These are phyloP conservation scores for Isaurus tuberculatus DNA, from an alignment of 92 coral and sea anemone genomes.

Conservation along the genomic window DNA sequence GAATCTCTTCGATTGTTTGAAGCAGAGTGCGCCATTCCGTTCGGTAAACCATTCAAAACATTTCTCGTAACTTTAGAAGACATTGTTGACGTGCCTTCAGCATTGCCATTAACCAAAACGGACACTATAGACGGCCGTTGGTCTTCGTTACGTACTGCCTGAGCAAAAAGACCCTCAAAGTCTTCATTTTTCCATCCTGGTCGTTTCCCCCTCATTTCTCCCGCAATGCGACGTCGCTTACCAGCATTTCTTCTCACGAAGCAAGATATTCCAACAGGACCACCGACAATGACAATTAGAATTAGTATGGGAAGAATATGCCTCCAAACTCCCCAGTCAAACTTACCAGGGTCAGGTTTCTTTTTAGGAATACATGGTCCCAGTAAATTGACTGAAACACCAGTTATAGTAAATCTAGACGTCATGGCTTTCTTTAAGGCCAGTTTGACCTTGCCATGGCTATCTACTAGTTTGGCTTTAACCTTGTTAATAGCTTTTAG, in stretches of 20 bases:
- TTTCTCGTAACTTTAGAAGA: slow-evolving; percentile 13
- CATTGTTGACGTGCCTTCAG: slow-evolving; percentile 48
- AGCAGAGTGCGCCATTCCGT: slow-evolving; percentile 1
- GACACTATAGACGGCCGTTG: slow-evolving; percentile 71
- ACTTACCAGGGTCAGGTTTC: slow-evolving; percentile 36
- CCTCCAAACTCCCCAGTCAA: slow-evolving; percentile 77
- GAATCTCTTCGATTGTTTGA: slow-evolving; percentile 5
- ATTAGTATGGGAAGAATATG: slow-evolving; percentile 71
- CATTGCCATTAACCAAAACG: slow-evolving; percentile 51
- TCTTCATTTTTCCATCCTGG: slow-evolving; percentile 55
- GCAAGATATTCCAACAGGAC: slow-evolving; percentile 77
- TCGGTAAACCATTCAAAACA: background rate
- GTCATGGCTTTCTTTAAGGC: slow-evolving; percentile 66
- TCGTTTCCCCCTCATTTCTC: slow-evolving; percentile 16
- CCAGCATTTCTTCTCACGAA: slow-evolving; percentile 54
- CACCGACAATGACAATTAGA: slow-evolving; percentile 70
- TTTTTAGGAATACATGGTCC: slow-evolving; percentile 66
- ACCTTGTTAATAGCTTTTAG: slow-evolving; percentile 43
- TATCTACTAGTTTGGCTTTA: slow-evolving; percentile 44
- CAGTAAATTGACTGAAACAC: slow-evolving; percentile 58
- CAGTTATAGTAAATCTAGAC: slow-evolving; percentile 53
- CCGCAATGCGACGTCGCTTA: slow-evolving; percentile 53
- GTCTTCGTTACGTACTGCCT: slow-evolving; percentile 69
- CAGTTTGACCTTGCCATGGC: slow-evolving; percentile 45
- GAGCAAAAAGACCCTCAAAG: slow-evolving; percentile 55